Evolutionary conservation across 2,888 invertebrate genomes (phyloP), one percentile per base, ranked within the genome.

Genomic region (Heliconius ismenius): DNA sequence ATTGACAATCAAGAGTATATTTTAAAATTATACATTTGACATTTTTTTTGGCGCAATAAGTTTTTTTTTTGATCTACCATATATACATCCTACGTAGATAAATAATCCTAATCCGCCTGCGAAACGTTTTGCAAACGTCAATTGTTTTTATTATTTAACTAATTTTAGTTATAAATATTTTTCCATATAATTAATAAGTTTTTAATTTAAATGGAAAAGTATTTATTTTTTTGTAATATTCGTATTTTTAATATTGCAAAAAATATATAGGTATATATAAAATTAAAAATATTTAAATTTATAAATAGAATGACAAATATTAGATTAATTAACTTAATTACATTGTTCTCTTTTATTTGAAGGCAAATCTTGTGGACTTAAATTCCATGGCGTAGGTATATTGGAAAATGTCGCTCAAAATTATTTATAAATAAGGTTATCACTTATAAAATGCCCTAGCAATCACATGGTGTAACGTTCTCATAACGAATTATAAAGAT

Each of bases 91-190:
- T 39, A 65, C 18, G n/a, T 54, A 58, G n/a, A 70, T 70, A 32
- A 49, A 69, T n/a, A n/a, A n/a, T n/a, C n/a, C 13, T 32, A 69
- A 69, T 54, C 70, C 70, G 63, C 67, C 74, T 75, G 39, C 28
- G 68, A 62, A 60, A 67, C 36, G 1, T 43, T 39, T 26, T 26
- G 15, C 13, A 26, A 68, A 39, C 39, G 67, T 74, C 74, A 67
- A 74, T 67, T 67, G 39, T 67, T 67, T 32, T 28, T 69, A 49
- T 28, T 49, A 4, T 69, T 49, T 28, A 28, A 69, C n/a, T 18
- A 24, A 1, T 39, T 67, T 49, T 49, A 49, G 18, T 49, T 49
- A 49, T 4, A 49, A 18, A 49, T 49, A 49, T 49, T 49, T 49
- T 43, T 6, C 15, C 18, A 18, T 6, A 43, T 15, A 15, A 13